Percentiles rank a stretch among this genome's conserved stretches.
Conservation (phyloP, 1,140 invertebrate species). For the Lepidurus couesii region DNA sequence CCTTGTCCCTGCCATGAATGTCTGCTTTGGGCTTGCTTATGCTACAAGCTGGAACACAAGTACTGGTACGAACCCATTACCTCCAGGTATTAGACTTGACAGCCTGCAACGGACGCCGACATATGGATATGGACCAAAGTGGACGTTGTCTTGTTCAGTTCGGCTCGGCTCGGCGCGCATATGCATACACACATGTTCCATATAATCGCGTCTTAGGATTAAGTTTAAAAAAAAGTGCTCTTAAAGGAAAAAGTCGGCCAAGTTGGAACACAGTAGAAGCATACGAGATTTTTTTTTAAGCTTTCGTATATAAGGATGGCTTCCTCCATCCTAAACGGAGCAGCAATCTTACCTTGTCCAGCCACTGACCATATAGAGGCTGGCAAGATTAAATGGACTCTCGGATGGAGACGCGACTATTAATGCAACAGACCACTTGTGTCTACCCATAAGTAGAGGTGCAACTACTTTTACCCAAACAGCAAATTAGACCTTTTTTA, state of each 20-base stretch:
- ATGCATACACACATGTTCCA: not conserved
- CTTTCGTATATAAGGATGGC: not conserved
- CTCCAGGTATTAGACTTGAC: slow-evolving; percentile 7
- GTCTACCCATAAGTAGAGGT: slow-evolving; percentile 21
- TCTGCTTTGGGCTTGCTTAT: not conserved
- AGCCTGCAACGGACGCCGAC: not conserved
- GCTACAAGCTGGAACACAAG: not conserved
- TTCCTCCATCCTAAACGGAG: not conserved
- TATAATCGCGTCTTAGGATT: not conserved
- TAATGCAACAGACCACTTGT: slow-evolving; percentile 22
- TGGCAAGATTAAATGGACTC: slow-evolving; percentile 18
- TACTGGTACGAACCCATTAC: slow-evolving; percentile 18
- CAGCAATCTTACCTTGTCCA: slow-evolving; percentile 21
- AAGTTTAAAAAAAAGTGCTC: not conserved
- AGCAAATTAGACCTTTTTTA: not conserved
- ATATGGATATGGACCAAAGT: not conserved
- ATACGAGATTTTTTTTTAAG: not conserved
- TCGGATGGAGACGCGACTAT: slow-evolving; percentile 17
- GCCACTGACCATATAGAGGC: slow-evolving; percentile 14
- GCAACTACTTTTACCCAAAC: slow-evolving; percentile 11
- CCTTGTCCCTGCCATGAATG: not conserved
- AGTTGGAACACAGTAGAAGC: no score
- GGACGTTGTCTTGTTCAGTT: not conserved
- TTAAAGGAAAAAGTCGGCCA: not conserved
- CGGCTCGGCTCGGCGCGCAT: not conserved